Base-by-base conservation (phyloP, 2,888 invertebrate species). In the Scaptodrosophila latifasciaeformis region DNA sequence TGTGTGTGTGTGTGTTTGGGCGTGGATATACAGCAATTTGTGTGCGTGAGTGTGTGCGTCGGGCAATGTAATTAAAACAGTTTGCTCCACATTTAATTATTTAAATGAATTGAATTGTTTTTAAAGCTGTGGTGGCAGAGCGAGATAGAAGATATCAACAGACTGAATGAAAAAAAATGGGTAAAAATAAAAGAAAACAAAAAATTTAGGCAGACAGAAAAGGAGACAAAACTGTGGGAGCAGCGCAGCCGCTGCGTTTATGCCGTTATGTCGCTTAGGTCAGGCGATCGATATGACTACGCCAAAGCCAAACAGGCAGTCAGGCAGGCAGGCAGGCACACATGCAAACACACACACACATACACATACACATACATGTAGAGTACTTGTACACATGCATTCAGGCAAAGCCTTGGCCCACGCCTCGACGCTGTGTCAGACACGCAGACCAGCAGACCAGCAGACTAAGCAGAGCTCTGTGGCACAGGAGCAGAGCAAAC, bases 91-190 rank as follows among this genome's bases (percentile, higher is more conserved):
- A 65, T 75, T 71, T 75, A 71, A 75, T 75, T 78, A 77, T 75
- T 75, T 77, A 77, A 77, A 77, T 69, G 71, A 77, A 77, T 75
- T 77, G 71, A 75, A 77, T 62, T 75, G 78, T 75, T 75, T 78
- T 78, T 67, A 70, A 70, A 75, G 71, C 65, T 70, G 62, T 45
- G 47, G 19, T 21, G 40, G 12, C 24, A 3, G 24, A n/a, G n/a
- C n/a, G n/a, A n/a, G n/a, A n/a, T n/a, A n/a, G n/a, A n/a, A n/a
- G 10, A 37, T 18, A 37, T 6, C 39, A 10, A 17, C 18, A 17
- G 18, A 17, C 2, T 9, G 10, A 39, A 13, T 19, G 5, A 4
- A 17, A 39, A 15, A 7, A 17, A 9, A 2, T n/a, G n/a, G n/a
- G n/a, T n/a, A n/a, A n/a, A n/a, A n/a, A n/a, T n/a, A n/a, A n/a